Base-by-base conservation (phyloP, 2,888 invertebrate genomes). In the Orthosia incerta region DNA sequence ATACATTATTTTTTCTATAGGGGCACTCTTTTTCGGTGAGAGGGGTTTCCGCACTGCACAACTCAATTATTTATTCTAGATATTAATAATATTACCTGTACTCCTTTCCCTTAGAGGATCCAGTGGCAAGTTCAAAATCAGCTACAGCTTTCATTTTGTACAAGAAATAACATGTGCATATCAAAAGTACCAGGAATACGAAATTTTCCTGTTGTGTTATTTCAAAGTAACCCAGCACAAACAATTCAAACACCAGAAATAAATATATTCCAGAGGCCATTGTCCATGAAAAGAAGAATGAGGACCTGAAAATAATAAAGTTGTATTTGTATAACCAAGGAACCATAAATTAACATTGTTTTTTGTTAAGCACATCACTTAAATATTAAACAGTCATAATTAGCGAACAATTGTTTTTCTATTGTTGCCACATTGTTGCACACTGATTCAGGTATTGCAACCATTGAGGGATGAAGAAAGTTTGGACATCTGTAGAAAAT, bases 211-310 rank as follows among this genome's bases (percentile, higher is more conserved):
- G 79, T 82, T 93, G 93, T 23, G 96, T 96, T 78, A 98, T 97
- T 91, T 98, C 98, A 80, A 98, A 93, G 74, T 98, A 94, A 11
- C 97, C 97, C 50, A 98, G 97, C n/a, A 98, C 97, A 79, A 95
- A 95, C 71, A 97, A 91, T 91, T 98, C 98, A 93, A 98, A 98
- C 26, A 98, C 96, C 31, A 97, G 84, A 87, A 97, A 97, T 90
- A 98, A 94, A 85, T 97, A 97, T 7, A 97, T 86, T 5, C 97
- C 96, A 15, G 98, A 98, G 60, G 97, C 97, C 57, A 98, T 89
- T 1, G 97, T 97, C 98, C 98, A 98, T 83, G 97, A 97, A 77
- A 97, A 96, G 91, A 98, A 98, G 92, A 98, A 98, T 88, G 97
- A 97, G 2, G 98, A 97, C 75, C 97, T 96, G 89, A n/a, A 93